Base-by-base conservation (phyloP, 1,140 invertebrate species). In the Hylyphantes graminicola region DNA sequence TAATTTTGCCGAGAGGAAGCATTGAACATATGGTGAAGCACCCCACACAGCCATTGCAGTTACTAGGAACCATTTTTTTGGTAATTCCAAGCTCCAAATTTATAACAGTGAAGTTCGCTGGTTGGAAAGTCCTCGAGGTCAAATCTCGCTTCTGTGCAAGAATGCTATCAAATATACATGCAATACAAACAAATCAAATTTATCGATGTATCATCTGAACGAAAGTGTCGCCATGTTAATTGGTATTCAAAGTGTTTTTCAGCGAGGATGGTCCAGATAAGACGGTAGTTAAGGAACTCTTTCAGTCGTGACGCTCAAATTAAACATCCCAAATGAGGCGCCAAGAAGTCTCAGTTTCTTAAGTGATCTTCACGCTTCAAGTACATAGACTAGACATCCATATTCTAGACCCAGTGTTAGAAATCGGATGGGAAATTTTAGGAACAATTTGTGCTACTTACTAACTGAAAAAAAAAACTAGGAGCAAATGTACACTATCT, bases 221-320 rank as follows among this genome's bases (percentile, higher is more conserved):
- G 12, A 15, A 61, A 61, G 12, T 61, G 57, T 61, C 57, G 12
- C 57, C 17, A 61, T 17, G 12, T 17, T 61, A 61, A 17, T 61
- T 61, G 1, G 57, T 61, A 61, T 61, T 12, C 57, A 61, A 61
- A 61, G 57, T 61, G n/a, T 17, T 61, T 72, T 54, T n/a, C 68
- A 13, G 0, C 1, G 50, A 61, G 79, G 73, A 81, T 15, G 5
- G 57, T 73, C 73, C 79, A 7, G 74, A 17, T 13, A 12, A 78
- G 50, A 67, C 8, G 7, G 79, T 81, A 57, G 35, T 73, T 81
- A 72, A 6, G 7, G 35, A 50, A 73, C 51, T n/a, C 68, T 51
- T 55, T 81, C 79, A 63, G 6, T 81, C 54, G 79, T 67, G 67
- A 73, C 79, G 64, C 73, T 81, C 79, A 81, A 81, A 81, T 81